A percentile compares a stretch with the other conserved stretches of the same genome.
These are phyloP conservation scores for Loriculus beryllinus DNA, from an alignment of 2,797 vertebrate species.

Conservation along the genomic window DNA sequence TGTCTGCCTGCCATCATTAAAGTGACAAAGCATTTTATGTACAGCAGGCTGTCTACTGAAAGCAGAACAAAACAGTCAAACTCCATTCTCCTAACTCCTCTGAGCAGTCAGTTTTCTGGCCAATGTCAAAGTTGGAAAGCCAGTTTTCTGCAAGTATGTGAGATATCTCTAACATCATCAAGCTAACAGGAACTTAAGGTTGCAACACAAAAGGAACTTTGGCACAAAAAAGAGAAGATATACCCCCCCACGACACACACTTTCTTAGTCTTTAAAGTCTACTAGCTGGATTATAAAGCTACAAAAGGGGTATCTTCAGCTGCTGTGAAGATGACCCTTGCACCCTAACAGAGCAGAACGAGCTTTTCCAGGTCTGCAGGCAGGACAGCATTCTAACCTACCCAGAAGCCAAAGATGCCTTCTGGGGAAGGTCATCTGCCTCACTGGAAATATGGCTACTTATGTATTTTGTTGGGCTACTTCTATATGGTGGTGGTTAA, in stretches of 20 bases:
- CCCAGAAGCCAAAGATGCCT: neutral
- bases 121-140: neutral
- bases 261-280: neutral
- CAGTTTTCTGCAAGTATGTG: neutral
- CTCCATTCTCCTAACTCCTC: neutral
- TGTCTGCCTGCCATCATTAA: neutral
- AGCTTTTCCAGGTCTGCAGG: neutral
- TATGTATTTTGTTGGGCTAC: neutral
- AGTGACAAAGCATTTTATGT: conserved; percentile 43
- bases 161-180: neutral
- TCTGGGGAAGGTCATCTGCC: neutral
- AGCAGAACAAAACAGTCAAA: neutral
- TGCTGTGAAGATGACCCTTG: neutral
- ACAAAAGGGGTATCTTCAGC: neutral
- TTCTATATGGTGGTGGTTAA: neutral
- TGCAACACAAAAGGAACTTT: neutral
- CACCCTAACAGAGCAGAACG: neutral
- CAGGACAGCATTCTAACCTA: neutral
- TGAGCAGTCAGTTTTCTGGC: neutral
- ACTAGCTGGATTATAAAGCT: neutral
- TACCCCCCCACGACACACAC: rapidly evolving
- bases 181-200: neutral
- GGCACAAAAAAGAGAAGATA: neutral
- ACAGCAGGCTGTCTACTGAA: neutral
- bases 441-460: rapidly evolving